phyloP scores from a whole-genome alignment of 2,888 invertebrate genomes.

The Cremastinae sp. region DNA sequence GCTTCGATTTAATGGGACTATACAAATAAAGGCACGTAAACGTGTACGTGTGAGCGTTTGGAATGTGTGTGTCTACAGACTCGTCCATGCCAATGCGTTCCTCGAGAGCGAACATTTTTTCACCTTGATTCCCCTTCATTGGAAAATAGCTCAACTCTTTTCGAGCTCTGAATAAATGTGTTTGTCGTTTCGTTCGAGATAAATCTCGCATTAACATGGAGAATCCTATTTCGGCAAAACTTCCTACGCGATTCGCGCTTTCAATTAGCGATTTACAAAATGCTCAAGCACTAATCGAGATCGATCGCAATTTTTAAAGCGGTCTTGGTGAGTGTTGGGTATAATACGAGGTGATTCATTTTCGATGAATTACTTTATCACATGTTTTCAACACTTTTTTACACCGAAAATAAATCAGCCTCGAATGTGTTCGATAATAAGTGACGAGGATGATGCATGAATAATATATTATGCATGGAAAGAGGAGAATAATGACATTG shows the following conservation, averaged over 20 bases:
- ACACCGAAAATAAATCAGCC: not conserved
- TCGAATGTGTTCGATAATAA: constrained; percentile 18
- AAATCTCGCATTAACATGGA: constrained; percentile 7
- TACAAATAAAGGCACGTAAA: constrained; percentile 37
- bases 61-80: constrained; percentile 23
- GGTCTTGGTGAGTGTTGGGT: constrained; percentile 12
- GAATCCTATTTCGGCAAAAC: not conserved
- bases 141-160: too few species aligned
- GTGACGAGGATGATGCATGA: constrained; percentile 48
- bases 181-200: not conserved
- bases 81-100: constrained; percentile 4
- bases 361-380: not conserved
- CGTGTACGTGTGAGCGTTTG: constrained; percentile 33
- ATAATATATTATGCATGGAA: constrained; percentile 28
- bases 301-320: constrained; percentile 43
- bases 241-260: constrained; percentile 48
- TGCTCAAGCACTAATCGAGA: constrained; percentile 58
- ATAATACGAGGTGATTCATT: not conserved
- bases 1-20: constrained; percentile 7
- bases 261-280: constrained; percentile 58
- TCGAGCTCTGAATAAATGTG: too few species aligned
- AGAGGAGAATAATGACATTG: constrained; percentile 22
- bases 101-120: not conserved
- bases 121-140: not conserved
- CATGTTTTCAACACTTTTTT: not conserved